These are phyloP conservation scores for Epinephelus awoara DNA, from an alignment of 2,797 vertebrate species.

Conservation along the genomic window DNA sequence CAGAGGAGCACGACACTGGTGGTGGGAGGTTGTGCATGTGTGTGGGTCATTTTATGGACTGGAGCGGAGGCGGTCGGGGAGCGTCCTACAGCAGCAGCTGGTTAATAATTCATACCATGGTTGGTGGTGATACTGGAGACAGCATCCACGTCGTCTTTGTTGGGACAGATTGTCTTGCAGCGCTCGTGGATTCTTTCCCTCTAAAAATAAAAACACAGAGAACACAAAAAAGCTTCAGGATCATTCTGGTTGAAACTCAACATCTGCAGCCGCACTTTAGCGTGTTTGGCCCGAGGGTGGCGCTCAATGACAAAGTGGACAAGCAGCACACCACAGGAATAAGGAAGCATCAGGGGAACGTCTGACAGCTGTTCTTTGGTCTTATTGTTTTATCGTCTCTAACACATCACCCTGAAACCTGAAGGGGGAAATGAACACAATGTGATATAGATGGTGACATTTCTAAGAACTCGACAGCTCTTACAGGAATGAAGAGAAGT, in stretches of 20 bases:
- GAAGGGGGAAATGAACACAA: slow-evolving; percentile 16
- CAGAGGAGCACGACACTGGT: too few relatives aligned
- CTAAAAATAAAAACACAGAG: slow-evolving; percentile 78
- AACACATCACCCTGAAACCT: background rate
- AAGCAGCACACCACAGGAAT: background rate
- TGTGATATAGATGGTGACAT: background rate
- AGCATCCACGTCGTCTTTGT: slow-evolving; percentile 91
- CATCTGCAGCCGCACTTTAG: too few relatives aligned
- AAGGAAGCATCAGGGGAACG: slow-evolving; percentile 9
- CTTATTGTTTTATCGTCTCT: background rate
- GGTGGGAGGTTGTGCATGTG: background rate
- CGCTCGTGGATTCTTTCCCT: slow-evolving; percentile 94
- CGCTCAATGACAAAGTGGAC: background rate
- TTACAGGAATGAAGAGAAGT: slow-evolving; percentile 1
- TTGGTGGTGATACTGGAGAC: slow-evolving; percentile 87
- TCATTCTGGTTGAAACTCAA: background rate
- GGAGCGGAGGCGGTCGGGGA: background rate
- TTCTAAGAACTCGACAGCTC: background rate
- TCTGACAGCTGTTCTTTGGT: background rate
- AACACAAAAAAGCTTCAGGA: background rate
- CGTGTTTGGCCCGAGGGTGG: background rate
- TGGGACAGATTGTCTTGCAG: slow-evolving; percentile 92
- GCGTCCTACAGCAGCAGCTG: slow-evolving; percentile 20
- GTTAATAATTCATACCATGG: slow-evolving; percentile 87
- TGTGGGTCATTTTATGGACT: background rate